These are phyloP conservation scores for Triplophysa yarkandensis DNA, from an alignment of 2,797 vertebrate species.

Conservation along the genomic window DNA sequence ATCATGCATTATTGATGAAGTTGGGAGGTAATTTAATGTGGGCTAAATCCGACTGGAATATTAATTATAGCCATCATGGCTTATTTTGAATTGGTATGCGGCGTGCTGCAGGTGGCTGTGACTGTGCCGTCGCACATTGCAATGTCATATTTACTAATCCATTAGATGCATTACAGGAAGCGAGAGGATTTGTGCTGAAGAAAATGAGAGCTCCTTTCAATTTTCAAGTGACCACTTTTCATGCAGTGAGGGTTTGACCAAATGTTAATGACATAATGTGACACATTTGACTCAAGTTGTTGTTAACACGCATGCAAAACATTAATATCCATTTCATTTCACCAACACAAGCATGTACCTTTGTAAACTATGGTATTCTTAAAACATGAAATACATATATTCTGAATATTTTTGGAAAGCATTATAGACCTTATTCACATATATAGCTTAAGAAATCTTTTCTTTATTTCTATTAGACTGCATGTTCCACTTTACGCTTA, in stretches of 20 bases:
- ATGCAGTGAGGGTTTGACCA: neutral
- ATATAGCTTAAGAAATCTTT: too few species aligned
- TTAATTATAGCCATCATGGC: slow-evolving; percentile 15
- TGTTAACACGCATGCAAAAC: neutral
- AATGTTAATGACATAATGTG: neutral
- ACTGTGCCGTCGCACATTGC: neutral
- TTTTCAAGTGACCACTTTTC: neutral
- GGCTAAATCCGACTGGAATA: slow-evolving; percentile 33
- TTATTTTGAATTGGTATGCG: slow-evolving; percentile 38
- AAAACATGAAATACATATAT: too few species aligned
- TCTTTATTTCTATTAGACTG: neutral
- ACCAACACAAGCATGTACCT: neutral
- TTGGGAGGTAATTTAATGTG: slow-evolving; percentile 20
- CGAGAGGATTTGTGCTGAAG: neutral
- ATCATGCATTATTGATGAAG: slow-evolving; percentile 37
- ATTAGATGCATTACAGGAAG: neutral
- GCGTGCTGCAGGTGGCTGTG: slow-evolving; percentile 29
- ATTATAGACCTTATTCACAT: too few species aligned
- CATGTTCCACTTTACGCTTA: neutral
- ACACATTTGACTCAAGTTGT: neutral
- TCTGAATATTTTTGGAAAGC: too few species aligned
- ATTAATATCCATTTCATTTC: neutral
- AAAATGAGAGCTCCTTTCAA: neutral
- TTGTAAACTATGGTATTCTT: neutral
- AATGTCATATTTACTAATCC: slow-evolving; percentile 6